Percentiles rank a stretch among this genome's conserved stretches.
phyloP scores from a whole-genome alignment of 2,113 vertebrate genomes.

The Amblyopsis rosae region DNA sequence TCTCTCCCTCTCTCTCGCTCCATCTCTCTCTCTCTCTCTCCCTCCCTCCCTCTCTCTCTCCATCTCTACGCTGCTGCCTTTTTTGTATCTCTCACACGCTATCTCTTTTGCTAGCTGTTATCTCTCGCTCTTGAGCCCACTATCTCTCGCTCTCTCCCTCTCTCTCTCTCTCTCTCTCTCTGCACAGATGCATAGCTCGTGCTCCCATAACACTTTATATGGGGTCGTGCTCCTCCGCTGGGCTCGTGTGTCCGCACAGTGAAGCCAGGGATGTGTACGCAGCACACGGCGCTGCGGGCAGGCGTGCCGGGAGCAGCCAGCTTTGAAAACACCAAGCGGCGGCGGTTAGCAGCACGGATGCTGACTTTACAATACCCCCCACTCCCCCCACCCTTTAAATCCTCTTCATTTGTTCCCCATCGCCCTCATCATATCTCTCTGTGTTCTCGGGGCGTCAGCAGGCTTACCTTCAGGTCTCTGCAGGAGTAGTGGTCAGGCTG shows the following conservation, averaged over 20 bases:
- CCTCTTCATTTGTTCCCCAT: not conserved
- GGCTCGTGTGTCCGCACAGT: not conserved
- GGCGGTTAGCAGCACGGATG: too few relatives aligned
- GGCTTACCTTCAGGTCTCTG: conserved; percentile 76
- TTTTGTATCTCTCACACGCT: not conserved
- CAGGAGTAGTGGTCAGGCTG: conserved; percentile 67
- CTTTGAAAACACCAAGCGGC: too few relatives aligned
- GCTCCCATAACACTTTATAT: not conserved
- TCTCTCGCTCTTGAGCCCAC: conserved; percentile 9
- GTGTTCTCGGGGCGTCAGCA: conserved; percentile 4
- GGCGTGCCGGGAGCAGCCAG: too few relatives aligned
- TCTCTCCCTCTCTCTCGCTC: not conserved
- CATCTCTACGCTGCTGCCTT: not conserved
- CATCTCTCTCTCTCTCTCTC: conserved; percentile 12
- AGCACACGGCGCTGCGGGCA: too few relatives aligned
- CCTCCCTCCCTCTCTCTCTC: conserved; percentile 3
- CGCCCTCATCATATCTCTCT: not conserved
- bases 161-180: conserved; percentile 21
- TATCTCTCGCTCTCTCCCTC: conserved; percentile 7
- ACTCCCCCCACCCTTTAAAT: not conserved
- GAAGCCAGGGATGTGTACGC: too few relatives aligned
- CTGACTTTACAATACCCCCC: not conserved
- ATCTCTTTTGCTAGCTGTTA: not conserved
- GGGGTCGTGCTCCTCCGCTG: not conserved
- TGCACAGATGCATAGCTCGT: not conserved